A percentile compares a stretch with the other conserved stretches of the same genome.
Conservation (phyloP, 2,888 invertebrate genomes). For the Dryocosmus kuriphilus region DNA sequence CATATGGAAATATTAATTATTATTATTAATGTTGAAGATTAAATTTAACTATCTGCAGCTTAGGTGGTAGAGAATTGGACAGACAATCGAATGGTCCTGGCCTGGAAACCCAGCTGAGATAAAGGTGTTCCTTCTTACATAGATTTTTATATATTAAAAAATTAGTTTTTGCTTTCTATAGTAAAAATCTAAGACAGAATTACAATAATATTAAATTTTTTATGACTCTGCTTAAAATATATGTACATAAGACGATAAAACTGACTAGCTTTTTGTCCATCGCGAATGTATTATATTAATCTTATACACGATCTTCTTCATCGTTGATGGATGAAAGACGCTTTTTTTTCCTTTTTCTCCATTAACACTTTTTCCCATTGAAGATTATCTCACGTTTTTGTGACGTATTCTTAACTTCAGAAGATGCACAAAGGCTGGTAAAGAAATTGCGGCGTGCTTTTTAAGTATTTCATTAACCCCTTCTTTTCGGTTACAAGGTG, state of each 20-base stretch:
- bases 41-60: no score
- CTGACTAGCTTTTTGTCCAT: neutral
- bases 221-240: no score
- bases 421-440: conserved; percentile 2
- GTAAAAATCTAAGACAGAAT: no score
- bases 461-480: conserved; percentile 34
- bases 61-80: no score
- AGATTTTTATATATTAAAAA: no score
- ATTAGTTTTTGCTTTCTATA: no score
- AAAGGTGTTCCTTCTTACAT: no score
- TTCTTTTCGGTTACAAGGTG: conserved; percentile 31
- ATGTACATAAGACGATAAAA: neutral
- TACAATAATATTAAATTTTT: no score
- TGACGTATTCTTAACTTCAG: conserved; percentile 1
- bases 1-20: no score
- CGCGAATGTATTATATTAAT: neutral
- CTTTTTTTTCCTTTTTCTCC: neutral
- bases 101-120: no score
- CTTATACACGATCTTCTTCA: neutral
- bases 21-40: no score
- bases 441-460: conserved; percentile 21
- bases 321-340: neutral
- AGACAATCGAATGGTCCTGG: no score
- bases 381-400: conserved; percentile 9
- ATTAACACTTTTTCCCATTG: neutral